phyloP scores from a whole-genome alignment of 2,888 invertebrate species.

The Agrochola lota region DNA sequence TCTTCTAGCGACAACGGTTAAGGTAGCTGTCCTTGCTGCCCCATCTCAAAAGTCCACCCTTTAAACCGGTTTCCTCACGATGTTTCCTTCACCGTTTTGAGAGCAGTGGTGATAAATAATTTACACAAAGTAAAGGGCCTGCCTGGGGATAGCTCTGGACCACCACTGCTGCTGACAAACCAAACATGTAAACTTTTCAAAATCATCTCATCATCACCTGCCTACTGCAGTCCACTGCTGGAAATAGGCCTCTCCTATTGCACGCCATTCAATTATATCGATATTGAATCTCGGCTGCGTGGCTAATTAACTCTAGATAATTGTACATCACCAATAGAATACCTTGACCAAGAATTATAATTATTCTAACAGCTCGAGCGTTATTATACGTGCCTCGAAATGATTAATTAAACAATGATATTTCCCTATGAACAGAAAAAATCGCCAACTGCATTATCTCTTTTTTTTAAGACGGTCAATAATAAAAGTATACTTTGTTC shows the following conservation, averaged over 20 bases:
- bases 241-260: too few relatives aligned
- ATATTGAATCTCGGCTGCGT: not conserved
- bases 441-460: not conserved
- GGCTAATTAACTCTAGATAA: constrained; percentile 9
- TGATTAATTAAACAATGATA: not conserved
- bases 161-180: too few relatives aligned
- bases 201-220: not conserved
- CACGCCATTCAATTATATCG: too few relatives aligned
- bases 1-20: too few relatives aligned
- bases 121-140: too few relatives aligned
- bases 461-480: not conserved
- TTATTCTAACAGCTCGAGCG: not conserved
- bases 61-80: too few relatives aligned
- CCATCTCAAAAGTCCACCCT: too few relatives aligned
- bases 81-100: too few relatives aligned
- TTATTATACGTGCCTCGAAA: not conserved
- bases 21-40: too few relatives aligned
- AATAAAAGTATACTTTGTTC: not conserved
- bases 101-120: too few relatives aligned
- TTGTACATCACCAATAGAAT: constrained; percentile 1
- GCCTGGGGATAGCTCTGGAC: too few relatives aligned
- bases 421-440: not conserved
- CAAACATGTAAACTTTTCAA: not conserved
- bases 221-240: too few relatives aligned
- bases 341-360: constrained; percentile 17